A percentile compares a stretch with the other conserved stretches of the same genome.
Conservation (phyloP, 2,888 invertebrate genomes). For the Congeria kusceri region DNA sequence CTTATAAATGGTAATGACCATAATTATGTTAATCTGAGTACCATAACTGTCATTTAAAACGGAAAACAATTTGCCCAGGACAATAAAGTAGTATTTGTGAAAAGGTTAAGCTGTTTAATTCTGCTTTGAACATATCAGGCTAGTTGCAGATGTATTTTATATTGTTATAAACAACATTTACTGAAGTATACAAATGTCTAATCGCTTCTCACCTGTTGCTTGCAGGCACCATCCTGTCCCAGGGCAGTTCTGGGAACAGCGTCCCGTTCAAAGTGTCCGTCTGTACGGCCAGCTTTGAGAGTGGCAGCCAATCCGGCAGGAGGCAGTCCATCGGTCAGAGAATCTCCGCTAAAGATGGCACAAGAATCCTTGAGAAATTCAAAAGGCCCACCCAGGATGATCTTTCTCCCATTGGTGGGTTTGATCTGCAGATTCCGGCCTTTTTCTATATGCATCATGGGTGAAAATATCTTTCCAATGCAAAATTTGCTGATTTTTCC, state of each 20-base stretch:
- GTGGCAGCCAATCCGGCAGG: slow-evolving; percentile 60
- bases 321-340: slow-evolving; percentile 73
- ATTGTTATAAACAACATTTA: too few relatives aligned
- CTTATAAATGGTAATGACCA: not conserved
- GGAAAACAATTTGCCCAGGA: too few relatives aligned
- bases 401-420: slow-evolving; percentile 58
- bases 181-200: too few relatives aligned
- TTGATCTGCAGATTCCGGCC: too few relatives aligned
- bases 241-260: slow-evolving; percentile 76
- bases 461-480: too few relatives aligned
- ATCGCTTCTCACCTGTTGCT: too few relatives aligned
- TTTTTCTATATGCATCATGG: too few relatives aligned
- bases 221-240: slow-evolving; percentile 77
- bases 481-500: too few relatives aligned
- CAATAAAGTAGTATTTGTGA: too few relatives aligned
- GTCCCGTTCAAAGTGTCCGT: slow-evolving; percentile 73
- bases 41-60: not conserved
- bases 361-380: slow-evolving; percentile 82
- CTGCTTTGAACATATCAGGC: too few relatives aligned
- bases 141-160: too few relatives aligned
- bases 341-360: slow-evolving; percentile 82
- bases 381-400: slow-evolving; percentile 75
- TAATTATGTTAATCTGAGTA: not conserved
- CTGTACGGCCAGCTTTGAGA: slow-evolving; percentile 70
- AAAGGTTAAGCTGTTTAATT: too few relatives aligned